A percentile compares a stretch with the other conserved stretches of the same genome.
phyloP scores from a whole-genome alignment of 2,113 vertebrate species.

The Toxotes jaculatrix region DNA sequence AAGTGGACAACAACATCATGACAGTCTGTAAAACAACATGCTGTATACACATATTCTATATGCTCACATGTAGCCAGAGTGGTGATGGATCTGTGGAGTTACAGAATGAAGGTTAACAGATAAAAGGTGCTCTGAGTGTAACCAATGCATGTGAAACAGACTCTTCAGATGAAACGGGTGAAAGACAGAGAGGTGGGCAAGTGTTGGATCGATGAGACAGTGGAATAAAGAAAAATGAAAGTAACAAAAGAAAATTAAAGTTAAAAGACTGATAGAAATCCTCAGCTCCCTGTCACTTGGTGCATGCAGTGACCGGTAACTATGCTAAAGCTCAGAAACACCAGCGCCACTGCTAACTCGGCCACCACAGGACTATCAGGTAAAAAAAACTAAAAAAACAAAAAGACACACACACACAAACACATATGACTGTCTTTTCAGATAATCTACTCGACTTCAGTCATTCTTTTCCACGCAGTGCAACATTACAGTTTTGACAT shows the following conservation, averaged over 20 bases:
- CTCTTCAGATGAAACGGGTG: slow-evolving; percentile 47
- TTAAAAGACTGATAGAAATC: slow-evolving; percentile 7
- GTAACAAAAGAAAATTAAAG: background rate
- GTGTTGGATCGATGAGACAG: slow-evolving; percentile 26
- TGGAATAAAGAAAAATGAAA: slow-evolving; percentile 33
- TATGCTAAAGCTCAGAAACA: slow-evolving; percentile 1
- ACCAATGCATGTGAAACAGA: slow-evolving; percentile 37
- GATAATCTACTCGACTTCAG: background rate
- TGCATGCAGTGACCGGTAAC: slow-evolving; percentile 18
- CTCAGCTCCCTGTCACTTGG: slow-evolving; percentile 12
- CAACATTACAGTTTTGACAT: slow-evolving; percentile 14
- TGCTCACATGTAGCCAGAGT: slow-evolving; percentile 25
- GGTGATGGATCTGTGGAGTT: slow-evolving; percentile 66
- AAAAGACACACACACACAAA: background rate
- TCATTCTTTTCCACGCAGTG: slow-evolving; percentile 7
- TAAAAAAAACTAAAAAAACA: background rate
- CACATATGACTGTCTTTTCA: background rate
- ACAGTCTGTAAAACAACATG: slow-evolving; percentile 4
- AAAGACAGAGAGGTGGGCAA: slow-evolving; percentile 38
- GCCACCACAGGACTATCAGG: background rate
- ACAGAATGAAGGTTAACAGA: slow-evolving; percentile 63
- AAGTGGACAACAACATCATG: slow-evolving; percentile 64
- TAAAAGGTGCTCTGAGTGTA: slow-evolving; percentile 51
- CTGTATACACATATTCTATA: slow-evolving; percentile 17
- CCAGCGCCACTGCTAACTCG: background rate